Base-by-base conservation (phyloP, 37 sponge, comb jelly and placozoan genomes). In the Ephydatia muelleri region DNA sequence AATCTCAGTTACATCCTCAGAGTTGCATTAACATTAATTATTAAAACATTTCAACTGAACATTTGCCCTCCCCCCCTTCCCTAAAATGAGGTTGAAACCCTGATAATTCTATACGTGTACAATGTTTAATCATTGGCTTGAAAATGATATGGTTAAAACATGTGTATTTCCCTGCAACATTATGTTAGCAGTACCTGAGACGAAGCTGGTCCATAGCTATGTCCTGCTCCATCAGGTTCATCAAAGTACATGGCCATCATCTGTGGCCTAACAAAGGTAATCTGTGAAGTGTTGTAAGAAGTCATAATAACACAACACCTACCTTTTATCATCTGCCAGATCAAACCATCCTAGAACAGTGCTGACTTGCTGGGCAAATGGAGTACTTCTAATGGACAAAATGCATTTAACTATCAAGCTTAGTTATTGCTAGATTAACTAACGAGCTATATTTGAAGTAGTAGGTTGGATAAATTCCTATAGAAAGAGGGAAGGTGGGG, bases 181-280 rank as follows among this genome's bases (percentile, higher is more conserved):
- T n/a, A n/a, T n/a, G n/a, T n/a, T n/a, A n/a, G n/a, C n/a, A n/a
- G n/a, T n/a, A n/a, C n/a, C n/a, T 72, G 38, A 49, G 30, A 47
- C n/a, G 93, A 92, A 33, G 69, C 39, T 22, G 95, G 95, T 23
- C 95, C 95, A 76, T 28, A 76, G 3, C 27, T 0, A 75, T 94
- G 95, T 8, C 90, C 95, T 38, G 87, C 22, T 33, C 83, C 87
- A 66, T 94, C 95, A 25, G 93, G 93, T 68, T 94, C 84, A 35
- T 39, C 72, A 57, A 94, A 77, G 77, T 94, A 94, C 72, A 82
- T 23, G 26, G 87, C 81, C 71, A 94, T 89, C 40, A 88, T 87
- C 75, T 76, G 74, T 3, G 91, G 91, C 78, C 91, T 91, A 49
- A 25, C n/a, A n/a, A n/a, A n/a, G n/a, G n/a, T n/a, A n/a, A n/a